Conservation (phyloP, 2,113 vertebrate genomes). For the Phalacrocorax aristotelis region DNA sequence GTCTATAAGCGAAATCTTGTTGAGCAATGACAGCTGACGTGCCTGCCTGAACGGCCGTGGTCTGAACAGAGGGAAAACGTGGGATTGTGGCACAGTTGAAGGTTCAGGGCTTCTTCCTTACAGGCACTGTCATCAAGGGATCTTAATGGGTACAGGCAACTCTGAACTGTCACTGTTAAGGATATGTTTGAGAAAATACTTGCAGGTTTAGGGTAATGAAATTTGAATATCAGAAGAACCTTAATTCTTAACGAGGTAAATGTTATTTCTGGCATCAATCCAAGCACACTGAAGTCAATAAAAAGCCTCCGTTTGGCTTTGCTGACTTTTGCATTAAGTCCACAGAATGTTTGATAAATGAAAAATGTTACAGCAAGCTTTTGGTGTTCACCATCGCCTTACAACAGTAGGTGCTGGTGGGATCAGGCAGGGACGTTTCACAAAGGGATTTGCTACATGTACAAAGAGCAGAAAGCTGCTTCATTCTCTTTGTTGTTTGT, state of each 20-base stretch:
- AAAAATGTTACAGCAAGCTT: not conserved
- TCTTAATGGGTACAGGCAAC: not conserved
- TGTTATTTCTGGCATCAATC: not conserved
- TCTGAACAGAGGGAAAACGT: not conserved
- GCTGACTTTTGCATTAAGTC: not conserved
- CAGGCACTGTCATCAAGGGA: not conserved
- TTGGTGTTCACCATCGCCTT: not conserved
- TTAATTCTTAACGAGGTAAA: not conserved
- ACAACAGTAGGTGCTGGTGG: not conserved
- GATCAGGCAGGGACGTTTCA: not conserved
- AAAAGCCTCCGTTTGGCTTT: conserved; percentile 10
- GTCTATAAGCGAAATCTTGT: not conserved
- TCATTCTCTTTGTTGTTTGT: not conserved
- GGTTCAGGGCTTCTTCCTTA: not conserved
- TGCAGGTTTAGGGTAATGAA: not conserved
- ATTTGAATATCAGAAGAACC: not conserved
- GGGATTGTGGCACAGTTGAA: not conserved
- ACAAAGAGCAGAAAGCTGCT: not conserved
- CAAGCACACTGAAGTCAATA: not conserved
- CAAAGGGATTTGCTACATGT: not conserved
- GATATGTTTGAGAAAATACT: not conserved
- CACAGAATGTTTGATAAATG: conserved; percentile 5
- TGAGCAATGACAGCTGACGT: not conserved
- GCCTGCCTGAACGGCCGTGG: accelerated
- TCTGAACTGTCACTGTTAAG: not conserved